A percentile compares a stretch with the other conserved stretches of the same genome.
phyloP scores from a whole-genome alignment of 2,797 vertebrate genomes.

The Molossus molossus region DNA sequence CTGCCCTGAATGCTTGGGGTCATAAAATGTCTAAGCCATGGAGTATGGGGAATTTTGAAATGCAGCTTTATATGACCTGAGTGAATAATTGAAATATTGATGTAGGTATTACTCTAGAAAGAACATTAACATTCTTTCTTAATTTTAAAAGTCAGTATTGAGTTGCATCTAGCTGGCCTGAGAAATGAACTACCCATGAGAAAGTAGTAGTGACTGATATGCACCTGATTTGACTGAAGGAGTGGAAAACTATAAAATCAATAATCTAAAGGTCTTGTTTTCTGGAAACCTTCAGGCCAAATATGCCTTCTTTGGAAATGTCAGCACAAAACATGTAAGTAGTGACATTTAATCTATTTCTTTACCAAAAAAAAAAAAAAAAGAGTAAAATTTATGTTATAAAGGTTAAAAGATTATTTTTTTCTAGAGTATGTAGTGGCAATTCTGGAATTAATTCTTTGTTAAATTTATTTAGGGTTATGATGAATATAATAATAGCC shows the following conservation, averaged over 20 bases:
- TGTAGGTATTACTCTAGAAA: constrained; percentile 55
- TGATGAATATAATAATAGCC: constrained; percentile 52
- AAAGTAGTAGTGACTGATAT: constrained; percentile 50
- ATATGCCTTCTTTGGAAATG: constrained; percentile 74
- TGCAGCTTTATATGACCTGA: constrained; percentile 66
- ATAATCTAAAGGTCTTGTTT: constrained; percentile 76
- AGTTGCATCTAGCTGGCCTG: constrained; percentile 34
- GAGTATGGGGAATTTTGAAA: constrained; percentile 75
- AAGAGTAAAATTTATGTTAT: constrained; percentile 64
- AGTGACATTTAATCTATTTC: constrained; percentile 78
- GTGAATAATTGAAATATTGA: constrained; percentile 71
- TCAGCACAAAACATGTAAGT: constrained; percentile 77
- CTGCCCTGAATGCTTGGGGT: constrained; percentile 27
- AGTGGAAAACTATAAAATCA: constrained; percentile 72
- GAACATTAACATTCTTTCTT: constrained; percentile 76
- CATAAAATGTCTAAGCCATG: constrained; percentile 64
- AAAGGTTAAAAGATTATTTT: constrained; percentile 52
- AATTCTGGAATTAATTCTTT: constrained; percentile 69
- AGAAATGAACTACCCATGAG: constrained; percentile 67
- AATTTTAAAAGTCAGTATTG: constrained; percentile 69
- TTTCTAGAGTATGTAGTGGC: background rate
- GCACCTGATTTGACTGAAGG: constrained; percentile 51
- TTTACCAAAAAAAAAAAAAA: constrained; percentile 67
- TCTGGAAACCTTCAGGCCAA: constrained; percentile 67
- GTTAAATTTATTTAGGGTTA: constrained; percentile 52